A percentile compares a stretch with the other conserved stretches of the same genome.
phyloP scores from a whole-genome alignment of 1,140 invertebrate species.

The Lasaia peninsularis region DNA sequence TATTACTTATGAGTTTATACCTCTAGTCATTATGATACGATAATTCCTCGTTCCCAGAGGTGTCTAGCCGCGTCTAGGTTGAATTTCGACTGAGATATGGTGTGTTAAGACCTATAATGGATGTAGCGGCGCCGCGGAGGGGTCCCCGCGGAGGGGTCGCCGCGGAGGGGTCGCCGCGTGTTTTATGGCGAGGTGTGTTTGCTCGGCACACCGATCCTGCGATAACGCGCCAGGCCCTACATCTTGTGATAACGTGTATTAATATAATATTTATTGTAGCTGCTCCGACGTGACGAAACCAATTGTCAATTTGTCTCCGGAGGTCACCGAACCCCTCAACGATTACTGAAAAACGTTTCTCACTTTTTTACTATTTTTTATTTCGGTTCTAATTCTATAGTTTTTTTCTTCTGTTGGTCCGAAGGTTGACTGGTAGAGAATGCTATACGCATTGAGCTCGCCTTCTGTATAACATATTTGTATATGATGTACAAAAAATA shows the following conservation, averaged over 20 bases:
- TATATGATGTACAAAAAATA: no score
- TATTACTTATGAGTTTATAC: conserved; percentile 20
- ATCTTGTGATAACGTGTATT: conserved; percentile 47
- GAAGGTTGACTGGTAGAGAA: no score
- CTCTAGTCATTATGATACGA: conserved; percentile 20
- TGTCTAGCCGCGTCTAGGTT: neutral
- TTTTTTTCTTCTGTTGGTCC: no score
- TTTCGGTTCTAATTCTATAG: no score
- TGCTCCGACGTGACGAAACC: conserved; percentile 15
- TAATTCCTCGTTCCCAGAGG: conserved; percentile 12
- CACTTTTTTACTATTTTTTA: no score
- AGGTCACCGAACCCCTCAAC: conserved; percentile 20
- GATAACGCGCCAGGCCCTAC: conserved; percentile 46
- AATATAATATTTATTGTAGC: conserved; percentile 43
- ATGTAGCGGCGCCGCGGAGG: neutral
- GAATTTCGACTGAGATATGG: conserved; percentile 16
- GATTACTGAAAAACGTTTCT: neutral
- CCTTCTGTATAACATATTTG: no score
- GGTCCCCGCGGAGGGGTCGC: neutral
- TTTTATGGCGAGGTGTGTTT: conserved; percentile 39
- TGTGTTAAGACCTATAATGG: conserved; percentile 15
- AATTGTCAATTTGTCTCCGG: neutral
- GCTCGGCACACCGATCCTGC: conserved; percentile 36
- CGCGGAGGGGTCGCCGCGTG: neutral
- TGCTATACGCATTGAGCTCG: no score